Conservation (phyloP, 2,797 vertebrate species). For the Pseudochirops corinnae region DNA sequence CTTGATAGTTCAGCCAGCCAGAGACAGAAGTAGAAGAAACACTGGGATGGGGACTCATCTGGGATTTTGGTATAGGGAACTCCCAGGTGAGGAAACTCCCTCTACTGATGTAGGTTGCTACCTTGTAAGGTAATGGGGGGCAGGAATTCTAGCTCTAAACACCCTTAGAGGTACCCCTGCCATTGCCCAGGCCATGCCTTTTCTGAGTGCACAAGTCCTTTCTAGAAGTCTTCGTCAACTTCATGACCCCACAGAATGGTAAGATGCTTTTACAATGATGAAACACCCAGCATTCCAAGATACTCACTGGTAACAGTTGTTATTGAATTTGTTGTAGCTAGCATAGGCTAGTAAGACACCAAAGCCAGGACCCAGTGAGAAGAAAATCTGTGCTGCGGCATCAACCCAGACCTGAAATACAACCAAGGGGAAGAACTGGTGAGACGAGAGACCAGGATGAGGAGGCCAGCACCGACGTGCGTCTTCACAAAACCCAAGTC, state of each 20-base stretch:
- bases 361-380: conserved; percentile 97
- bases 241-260: background rate
- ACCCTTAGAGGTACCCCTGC: background rate
- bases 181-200: background rate
- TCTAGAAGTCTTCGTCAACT: background rate
- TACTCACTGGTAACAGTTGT: conserved; percentile 99
- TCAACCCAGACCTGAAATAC: conserved; percentile 95
- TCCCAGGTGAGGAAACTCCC: background rate
- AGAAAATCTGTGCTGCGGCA: conserved; percentile 98
- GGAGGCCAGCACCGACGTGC: background rate
- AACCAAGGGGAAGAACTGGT: conserved; percentile 41
- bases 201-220: background rate
- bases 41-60: background rate
- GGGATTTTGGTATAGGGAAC: background rate
- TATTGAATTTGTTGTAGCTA: conserved; percentile 99
- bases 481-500: background rate
- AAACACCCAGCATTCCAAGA: background rate
- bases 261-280: background rate
- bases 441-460: background rate
- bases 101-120: background rate
- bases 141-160: background rate
- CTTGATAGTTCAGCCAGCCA: background rate
- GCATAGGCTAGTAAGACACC: conserved; percentile 97
- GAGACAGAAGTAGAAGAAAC: background rate
- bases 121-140: background rate